Evolutionary conservation across 2,888 invertebrate species (phyloP).

Genomic region (Rapana venosa): DNA sequence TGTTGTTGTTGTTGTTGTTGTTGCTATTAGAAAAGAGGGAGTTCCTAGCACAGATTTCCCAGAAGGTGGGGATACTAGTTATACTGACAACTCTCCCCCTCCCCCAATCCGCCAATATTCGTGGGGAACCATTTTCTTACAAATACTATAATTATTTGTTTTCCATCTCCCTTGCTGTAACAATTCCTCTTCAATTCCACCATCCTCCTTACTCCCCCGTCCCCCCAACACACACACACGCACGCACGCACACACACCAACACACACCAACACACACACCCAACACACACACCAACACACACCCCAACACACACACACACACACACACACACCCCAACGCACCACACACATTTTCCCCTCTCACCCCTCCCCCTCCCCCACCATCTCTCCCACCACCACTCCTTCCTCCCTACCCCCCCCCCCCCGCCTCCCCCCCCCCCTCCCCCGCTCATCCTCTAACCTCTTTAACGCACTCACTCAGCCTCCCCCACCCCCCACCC

Average conservation of each 20-base stretch:
- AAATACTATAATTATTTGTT: too few species aligned
- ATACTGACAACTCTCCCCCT: too few species aligned
- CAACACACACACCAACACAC: neutral
- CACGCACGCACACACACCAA: neutral
- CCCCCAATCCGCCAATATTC: too few species aligned
- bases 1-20: too few species aligned
- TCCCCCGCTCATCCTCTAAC: neutral
- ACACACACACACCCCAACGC: too few species aligned
- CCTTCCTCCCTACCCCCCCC: neutral
- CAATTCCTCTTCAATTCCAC: neutral
- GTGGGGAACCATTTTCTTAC: too few species aligned
- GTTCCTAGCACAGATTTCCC: too few species aligned
- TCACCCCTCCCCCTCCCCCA: neutral
- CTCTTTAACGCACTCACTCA: neutral
- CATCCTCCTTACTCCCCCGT: neutral
- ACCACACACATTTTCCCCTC: neutral
- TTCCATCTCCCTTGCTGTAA: neutral
- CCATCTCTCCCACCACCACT: neutral
- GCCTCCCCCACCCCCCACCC: too few species aligned
- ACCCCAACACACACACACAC: too few species aligned
- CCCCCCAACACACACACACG: neutral
- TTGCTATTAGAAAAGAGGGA: too few species aligned
- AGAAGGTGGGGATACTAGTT: too few species aligned
- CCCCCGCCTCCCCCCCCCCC: neutral
- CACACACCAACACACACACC: neutral